phyloP scores from a whole-genome alignment of 2,888 invertebrate genomes.

The Patella ulyssiponensis region DNA sequence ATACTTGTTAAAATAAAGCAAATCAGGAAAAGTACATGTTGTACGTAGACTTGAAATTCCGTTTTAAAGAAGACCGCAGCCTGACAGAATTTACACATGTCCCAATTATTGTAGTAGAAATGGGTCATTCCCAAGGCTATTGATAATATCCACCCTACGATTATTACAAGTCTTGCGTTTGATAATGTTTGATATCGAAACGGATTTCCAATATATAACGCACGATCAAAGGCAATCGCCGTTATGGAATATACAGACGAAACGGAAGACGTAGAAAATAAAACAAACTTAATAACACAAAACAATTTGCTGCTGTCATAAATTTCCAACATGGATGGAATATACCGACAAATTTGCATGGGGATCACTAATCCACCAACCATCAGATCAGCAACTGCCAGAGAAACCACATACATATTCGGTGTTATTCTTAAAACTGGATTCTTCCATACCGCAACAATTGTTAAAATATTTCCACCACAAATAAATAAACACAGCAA shows the following conservation, averaged over 20 bases:
- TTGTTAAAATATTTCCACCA: constrained; percentile 33
- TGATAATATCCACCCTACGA: constrained; percentile 21
- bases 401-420: constrained; percentile 38
- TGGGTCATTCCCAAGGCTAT: constrained; percentile 25
- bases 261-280: constrained; percentile 3
- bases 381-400: constrained; percentile 37
- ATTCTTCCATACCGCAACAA: constrained; percentile 28
- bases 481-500: constrained; percentile 22
- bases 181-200: constrained; percentile 22
- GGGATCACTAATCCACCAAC: constrained; percentile 27
- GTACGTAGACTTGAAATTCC: constrained; percentile 26
- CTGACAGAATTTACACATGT: constrained; percentile 11
- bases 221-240: constrained; percentile 13
- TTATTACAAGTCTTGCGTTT: constrained; percentile 22
- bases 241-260: constrained; percentile 10
- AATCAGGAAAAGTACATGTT: constrained; percentile 26
- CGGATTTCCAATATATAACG: constrained; percentile 28
- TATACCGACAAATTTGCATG: constrained; percentile 18
- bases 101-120: constrained; percentile 25
- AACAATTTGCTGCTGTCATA: constrained; percentile 10
- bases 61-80: constrained; percentile 19
- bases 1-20: constrained; percentile 3
- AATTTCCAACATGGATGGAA: background rate
- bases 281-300: constrained; percentile 1
- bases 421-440: constrained; percentile 32